phyloP scores from a whole-genome alignment of 2,797 vertebrate species.

The Helicolenus hilgendorfi region DNA sequence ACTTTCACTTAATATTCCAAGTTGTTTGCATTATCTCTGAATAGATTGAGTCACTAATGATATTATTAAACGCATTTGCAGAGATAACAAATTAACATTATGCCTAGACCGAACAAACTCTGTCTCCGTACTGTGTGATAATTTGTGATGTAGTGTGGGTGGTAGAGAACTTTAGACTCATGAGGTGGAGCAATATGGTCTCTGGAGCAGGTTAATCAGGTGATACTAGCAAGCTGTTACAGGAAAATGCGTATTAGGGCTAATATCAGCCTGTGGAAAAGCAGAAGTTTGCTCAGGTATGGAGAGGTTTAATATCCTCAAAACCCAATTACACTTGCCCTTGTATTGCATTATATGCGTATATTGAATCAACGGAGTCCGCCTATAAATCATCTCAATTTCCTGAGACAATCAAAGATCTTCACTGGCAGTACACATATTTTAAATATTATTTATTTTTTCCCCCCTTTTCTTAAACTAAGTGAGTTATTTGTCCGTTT shows the following conservation, averaged over 20 bases:
- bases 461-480: neutral
- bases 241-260: conserved; percentile 67
- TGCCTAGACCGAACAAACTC: neutral
- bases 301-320: conserved; percentile 81
- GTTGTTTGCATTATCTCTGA: neutral
- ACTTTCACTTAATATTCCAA: neutral
- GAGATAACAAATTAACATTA: neutral
- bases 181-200: conserved; percentile 33
- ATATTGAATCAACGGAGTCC: conserved; percentile 80
- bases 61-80: neutral
- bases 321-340: conserved; percentile 79
- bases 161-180: neutral
- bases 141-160: conserved; percentile 13
- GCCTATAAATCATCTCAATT: conserved; percentile 76
- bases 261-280: conserved; percentile 64
- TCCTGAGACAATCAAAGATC: conserved; percentile 72
- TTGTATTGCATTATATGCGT: conserved; percentile 77
- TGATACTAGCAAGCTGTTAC: conserved; percentile 59
- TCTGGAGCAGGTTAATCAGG: conserved; percentile 68
- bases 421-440: conserved; percentile 40
- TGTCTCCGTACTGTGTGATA: neutral
- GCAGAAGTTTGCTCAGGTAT: conserved; percentile 77
- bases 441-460: conserved; percentile 19
- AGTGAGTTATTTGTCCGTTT: neutral
- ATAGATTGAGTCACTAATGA: neutral